A percentile compares a stretch with the other conserved stretches of the same genome.
phyloP scores from a whole-genome alignment of 2,888 invertebrate genomes.

The Xanthia icteritia region DNA sequence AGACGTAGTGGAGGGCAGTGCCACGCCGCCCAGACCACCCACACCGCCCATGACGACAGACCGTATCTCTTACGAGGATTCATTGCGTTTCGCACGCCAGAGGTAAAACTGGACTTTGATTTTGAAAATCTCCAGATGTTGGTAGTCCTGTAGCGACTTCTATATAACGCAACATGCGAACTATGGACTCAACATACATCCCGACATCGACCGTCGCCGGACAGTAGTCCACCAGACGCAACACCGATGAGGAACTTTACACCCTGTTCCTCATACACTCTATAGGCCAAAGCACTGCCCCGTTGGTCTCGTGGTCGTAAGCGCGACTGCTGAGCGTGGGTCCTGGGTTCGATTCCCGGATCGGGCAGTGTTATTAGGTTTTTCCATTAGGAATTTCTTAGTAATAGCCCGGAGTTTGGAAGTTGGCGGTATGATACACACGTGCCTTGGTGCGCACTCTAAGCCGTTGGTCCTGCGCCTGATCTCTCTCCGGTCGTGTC shows the following conservation, averaged over 20 bases:
- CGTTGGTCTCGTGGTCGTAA: no score
- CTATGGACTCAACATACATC: no score
- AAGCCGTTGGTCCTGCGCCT: no score
- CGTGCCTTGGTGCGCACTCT: no score
- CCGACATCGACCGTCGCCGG: background rate
- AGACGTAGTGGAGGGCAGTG: constrained; percentile 85
- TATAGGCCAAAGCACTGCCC: background rate
- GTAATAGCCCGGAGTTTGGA: no score
- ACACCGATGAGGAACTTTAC: background rate
- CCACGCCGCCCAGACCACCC: constrained; percentile 78
- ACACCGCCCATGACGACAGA: constrained; percentile 85
- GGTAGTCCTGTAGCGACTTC: background rate
- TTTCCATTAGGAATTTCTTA: no score
- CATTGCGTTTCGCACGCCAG: constrained; percentile 75
- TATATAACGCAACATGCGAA: no score
- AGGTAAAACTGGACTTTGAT: constrained; percentile 69
- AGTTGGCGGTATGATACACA: no score
- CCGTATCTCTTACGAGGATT: constrained; percentile 83
- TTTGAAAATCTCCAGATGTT: background rate
- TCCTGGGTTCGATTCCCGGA: no score
- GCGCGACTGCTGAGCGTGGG: no score
- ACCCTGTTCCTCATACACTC: background rate
- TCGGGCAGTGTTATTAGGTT: no score
- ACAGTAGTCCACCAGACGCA: background rate
- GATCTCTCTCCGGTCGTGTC: no score